These are phyloP conservation scores for Tachyglossus aculeatus DNA, from an alignment of 2,797 vertebrate species.

Conservation along the genomic window DNA sequence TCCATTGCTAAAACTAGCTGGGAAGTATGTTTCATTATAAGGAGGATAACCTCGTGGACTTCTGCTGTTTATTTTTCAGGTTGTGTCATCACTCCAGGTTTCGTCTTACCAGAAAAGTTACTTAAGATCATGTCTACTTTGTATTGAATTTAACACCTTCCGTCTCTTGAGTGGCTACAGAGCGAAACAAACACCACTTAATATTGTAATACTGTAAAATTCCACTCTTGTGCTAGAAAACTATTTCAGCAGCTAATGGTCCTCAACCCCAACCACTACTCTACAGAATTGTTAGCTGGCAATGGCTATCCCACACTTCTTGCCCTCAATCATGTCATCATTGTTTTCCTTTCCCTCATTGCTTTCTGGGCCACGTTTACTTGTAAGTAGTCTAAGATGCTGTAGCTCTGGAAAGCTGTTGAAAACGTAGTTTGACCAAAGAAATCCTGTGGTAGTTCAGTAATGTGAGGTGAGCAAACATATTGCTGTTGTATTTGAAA, in stretches of 20 bases:
- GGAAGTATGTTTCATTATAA: background rate
- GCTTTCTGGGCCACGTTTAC: background rate
- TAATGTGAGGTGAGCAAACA: background rate
- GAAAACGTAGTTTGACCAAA: background rate
- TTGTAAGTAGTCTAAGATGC: too few relatives aligned
- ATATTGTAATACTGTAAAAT: background rate
- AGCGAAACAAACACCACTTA: background rate
- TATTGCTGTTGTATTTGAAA: background rate
- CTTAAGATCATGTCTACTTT: background rate
- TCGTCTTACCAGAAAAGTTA: background rate
- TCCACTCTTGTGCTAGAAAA: too few relatives aligned
- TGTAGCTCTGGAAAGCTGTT: background rate
- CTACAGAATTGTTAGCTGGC: background rate
- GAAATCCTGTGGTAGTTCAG: background rate
- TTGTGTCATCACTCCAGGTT: background rate
- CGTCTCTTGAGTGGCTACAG: background rate
- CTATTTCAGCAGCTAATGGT: too few relatives aligned
- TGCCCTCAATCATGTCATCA: background rate
- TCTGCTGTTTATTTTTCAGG: background rate
- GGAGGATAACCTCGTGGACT: fast-evolving
- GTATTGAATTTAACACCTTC: background rate
- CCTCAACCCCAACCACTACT: too few relatives aligned
- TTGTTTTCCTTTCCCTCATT: background rate
- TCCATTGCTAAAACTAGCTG: background rate
- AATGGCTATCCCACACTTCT: background rate